These are phyloP conservation scores for Aselliscus stoliczkanus DNA, from an alignment of 2,797 vertebrate genomes.

Conservation along the genomic window DNA sequence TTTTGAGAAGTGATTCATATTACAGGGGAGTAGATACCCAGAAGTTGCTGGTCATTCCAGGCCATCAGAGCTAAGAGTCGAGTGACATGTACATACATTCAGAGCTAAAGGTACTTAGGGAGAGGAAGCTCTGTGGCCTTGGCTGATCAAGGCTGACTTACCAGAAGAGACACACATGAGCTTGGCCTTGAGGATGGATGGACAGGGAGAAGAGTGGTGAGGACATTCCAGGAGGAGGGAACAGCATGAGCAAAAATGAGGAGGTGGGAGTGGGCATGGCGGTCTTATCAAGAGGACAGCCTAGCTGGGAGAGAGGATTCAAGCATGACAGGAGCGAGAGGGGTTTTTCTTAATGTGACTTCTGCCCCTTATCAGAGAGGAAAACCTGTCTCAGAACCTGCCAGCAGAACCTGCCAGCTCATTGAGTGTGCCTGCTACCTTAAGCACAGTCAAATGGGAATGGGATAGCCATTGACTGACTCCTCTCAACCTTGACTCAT, in stretches of 20 bases:
- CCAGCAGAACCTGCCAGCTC: background rate
- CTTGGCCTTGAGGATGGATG: background rate
- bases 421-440: background rate
- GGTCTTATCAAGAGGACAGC: background rate
- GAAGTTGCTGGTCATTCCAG: background rate
- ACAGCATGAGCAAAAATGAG: background rate
- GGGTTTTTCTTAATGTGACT: background rate
- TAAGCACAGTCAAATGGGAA: background rate
- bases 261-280: rapidly evolving
- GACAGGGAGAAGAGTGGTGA: rapidly evolving
- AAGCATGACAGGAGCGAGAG: background rate
- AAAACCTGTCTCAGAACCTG: background rate
- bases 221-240: rapidly evolving
- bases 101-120: background rate
- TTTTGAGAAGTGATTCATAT: background rate
- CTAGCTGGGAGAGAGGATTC: background rate
- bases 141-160: background rate
- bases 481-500: background rate
- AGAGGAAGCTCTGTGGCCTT: background rate
- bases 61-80: background rate
- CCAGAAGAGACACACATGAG: background rate
- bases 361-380: background rate
- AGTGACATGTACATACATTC: background rate
- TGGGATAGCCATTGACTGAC: background rate
- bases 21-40: background rate